These are phyloP conservation scores for Diarsia brunnea DNA, from an alignment of 2,888 invertebrate genomes.

Conservation along the genomic window DNA sequence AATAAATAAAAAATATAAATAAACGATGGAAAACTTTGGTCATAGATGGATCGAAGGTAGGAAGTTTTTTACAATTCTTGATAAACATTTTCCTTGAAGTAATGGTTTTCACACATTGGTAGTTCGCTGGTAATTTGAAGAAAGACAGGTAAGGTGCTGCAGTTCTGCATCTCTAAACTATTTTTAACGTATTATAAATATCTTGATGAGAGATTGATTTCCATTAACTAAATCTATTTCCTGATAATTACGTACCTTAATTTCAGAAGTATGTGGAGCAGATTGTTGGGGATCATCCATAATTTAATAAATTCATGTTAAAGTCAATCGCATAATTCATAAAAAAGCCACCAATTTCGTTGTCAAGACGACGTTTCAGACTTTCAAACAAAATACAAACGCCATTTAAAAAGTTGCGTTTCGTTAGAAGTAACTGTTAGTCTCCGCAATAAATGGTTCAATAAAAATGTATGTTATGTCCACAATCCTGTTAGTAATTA, in stretches of 20 bases:
- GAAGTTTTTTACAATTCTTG: slow-evolving; percentile 45
- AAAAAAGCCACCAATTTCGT: slow-evolving; percentile 83
- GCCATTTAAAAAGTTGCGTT: slow-evolving; percentile 73
- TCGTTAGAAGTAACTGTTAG: slow-evolving; percentile 52
- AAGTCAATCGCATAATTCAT: slow-evolving; percentile 81
- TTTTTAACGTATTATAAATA: slow-evolving; percentile 83
- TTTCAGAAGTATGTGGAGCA: slow-evolving; percentile 78
- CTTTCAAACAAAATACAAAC: slow-evolving; percentile 85
- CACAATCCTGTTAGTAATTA: neutral
- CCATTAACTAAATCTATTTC: slow-evolving; percentile 40
- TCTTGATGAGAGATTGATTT: slow-evolving; percentile 71
- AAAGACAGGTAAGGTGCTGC: slow-evolving; percentile 72
- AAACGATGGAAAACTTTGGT: slow-evolving; percentile 66
- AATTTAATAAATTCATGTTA: slow-evolving; percentile 87
- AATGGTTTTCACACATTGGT: slow-evolving; percentile 4
- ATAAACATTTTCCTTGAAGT: slow-evolving; percentile 37
- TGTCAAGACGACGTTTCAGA: slow-evolving; percentile 88
- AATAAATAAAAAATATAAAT: slow-evolving; percentile 87
- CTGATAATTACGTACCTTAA: slow-evolving; percentile 78
- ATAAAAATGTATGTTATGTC: neutral
- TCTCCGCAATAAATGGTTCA: neutral
- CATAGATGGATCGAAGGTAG: slow-evolving; percentile 52
- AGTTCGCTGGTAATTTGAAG: slow-evolving; percentile 56
- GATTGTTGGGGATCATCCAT: slow-evolving; percentile 86
- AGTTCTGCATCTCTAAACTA: slow-evolving; percentile 81